Evolutionary conservation across 2,888 invertebrate genomes (phyloP).

Genomic region (Cryptocephalus moraei): DNA sequence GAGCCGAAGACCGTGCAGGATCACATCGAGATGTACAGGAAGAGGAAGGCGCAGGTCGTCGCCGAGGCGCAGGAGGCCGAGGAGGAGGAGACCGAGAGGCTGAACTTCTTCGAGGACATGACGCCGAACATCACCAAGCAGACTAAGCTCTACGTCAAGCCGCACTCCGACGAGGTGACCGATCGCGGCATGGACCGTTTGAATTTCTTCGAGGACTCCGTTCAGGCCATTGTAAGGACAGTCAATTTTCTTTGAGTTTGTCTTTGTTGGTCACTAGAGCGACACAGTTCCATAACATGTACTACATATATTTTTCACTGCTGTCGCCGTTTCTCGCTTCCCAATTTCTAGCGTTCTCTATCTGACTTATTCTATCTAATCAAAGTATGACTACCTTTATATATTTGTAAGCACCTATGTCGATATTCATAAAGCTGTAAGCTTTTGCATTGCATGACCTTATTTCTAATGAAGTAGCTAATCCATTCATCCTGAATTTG

Average conservation of each 20-base stretch:
- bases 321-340: too few species aligned
- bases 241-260: background rate
- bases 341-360: too few species aligned
- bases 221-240: slow-evolving; percentile 17
- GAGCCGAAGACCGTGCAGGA: slow-evolving; percentile 45
- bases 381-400: too few species aligned
- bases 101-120: slow-evolving; percentile 53
- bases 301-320: too few species aligned
- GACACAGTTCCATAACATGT: too few species aligned
- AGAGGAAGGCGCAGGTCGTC: slow-evolving; percentile 35
- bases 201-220: slow-evolving; percentile 20
- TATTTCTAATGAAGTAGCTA: too few species aligned
- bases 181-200: slow-evolving; percentile 22
- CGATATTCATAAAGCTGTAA: too few species aligned
- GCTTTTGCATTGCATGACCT: too few species aligned
- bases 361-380: too few species aligned
- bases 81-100: slow-evolving; percentile 33
- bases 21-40: slow-evolving; percentile 53
- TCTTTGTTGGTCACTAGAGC: too few species aligned
- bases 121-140: slow-evolving; percentile 51
- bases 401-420: too few species aligned
- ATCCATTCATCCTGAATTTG: too few species aligned
- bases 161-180: slow-evolving; percentile 23
- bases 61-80: slow-evolving; percentile 32
- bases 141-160: slow-evolving; percentile 43